A percentile compares a stretch with the other conserved stretches of the same genome.
phyloP scores from a whole-genome alignment of 2,113 vertebrate genomes.

The Silurus asotus region DNA sequence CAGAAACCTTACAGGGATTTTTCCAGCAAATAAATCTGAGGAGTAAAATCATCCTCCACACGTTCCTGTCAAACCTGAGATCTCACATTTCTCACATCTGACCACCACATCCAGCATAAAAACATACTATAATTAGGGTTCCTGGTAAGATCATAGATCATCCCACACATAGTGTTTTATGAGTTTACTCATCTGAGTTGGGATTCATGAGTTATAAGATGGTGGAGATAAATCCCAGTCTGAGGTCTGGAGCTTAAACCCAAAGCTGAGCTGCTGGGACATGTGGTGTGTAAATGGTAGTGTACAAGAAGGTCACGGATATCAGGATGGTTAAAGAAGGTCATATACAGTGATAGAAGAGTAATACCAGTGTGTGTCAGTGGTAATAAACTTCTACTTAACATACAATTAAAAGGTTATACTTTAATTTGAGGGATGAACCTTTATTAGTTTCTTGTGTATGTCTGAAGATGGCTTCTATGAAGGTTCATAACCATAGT shows the following conservation, averaged over 20 bases:
- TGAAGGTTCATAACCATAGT: neutral
- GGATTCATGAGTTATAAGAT: constrained; percentile 17
- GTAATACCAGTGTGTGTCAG: neutral
- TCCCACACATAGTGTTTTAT: constrained; percentile 39
- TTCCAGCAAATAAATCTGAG: constrained; percentile 40
- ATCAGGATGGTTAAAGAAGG: neutral
- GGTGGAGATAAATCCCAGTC: constrained; percentile 13
- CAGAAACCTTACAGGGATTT: constrained; percentile 25
- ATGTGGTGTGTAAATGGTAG: neutral
- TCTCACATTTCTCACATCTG: constrained; percentile 14
- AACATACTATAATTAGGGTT: constrained; percentile 28
- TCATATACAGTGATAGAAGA: neutral
- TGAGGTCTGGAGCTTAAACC: neutral
- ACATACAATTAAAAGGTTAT: neutral
- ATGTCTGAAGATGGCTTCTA: neutral
- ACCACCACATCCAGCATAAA: constrained; percentile 37
- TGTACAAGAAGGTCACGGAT: neutral
- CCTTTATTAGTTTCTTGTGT: neutral
- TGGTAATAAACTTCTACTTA: neutral
- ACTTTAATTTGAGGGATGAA: neutral
- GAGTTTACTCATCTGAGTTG: constrained; percentile 7
- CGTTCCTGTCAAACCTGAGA: constrained; percentile 30
- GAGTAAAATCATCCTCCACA: constrained; percentile 35
- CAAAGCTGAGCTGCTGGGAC: neutral
- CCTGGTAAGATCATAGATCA: constrained; percentile 38